These are phyloP conservation scores for Spea multiplicata DNA, from an alignment of 2,113 vertebrate genomes.

Conservation along the genomic window DNA sequence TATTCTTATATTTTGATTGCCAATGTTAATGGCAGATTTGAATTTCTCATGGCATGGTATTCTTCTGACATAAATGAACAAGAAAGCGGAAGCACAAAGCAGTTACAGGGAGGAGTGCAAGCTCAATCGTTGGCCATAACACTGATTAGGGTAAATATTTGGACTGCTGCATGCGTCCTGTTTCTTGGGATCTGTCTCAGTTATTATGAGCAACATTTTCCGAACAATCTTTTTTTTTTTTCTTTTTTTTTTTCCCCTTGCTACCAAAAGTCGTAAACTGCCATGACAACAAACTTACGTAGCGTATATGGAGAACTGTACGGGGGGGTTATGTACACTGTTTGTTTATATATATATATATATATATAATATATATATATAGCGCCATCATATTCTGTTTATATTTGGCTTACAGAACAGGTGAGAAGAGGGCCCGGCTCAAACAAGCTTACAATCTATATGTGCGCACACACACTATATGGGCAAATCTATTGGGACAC, in stretches of 20 bases:
- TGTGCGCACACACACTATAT: no score
- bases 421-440: no score
- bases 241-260: no score
- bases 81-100: background rate
- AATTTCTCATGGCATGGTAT: background rate
- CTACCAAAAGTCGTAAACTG: background rate
- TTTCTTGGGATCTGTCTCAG: background rate
- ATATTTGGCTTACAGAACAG: no score
- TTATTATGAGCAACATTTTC: conserved; percentile 16
- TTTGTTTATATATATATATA: no score
- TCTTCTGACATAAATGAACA: background rate
- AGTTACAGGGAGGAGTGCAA: background rate
- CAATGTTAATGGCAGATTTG: background rate
- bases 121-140: background rate
- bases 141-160: conserved; percentile 35
- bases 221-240: background rate
- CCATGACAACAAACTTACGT: background rate
- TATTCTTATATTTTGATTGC: no score
- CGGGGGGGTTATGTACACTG: no score
- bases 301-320: no score
- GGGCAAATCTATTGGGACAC: no score
- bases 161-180: background rate
- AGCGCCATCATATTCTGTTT: no score
- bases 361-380: no score
- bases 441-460: no score